Evolutionary conservation across 2,797 vertebrate species (phyloP).

Genomic region (Nothura maculosa): DNA sequence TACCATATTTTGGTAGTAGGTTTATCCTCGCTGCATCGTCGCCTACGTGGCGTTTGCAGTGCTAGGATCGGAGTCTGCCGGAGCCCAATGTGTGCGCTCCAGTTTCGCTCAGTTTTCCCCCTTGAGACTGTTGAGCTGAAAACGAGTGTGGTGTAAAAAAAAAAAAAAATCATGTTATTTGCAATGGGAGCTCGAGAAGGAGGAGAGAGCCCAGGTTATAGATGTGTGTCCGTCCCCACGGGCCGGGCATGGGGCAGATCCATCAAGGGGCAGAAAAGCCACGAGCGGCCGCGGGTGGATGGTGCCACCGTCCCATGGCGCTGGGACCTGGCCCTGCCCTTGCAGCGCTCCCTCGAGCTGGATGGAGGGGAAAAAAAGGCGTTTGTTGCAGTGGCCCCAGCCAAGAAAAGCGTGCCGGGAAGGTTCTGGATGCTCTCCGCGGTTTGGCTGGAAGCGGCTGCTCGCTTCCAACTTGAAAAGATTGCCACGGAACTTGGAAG

Average conservation of each 20-base stretch:
- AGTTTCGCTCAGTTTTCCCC: slow-evolving; percentile 59
- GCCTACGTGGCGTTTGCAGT: slow-evolving; percentile 62
- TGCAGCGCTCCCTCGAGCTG: slow-evolving; percentile 5
- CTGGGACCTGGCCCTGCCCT: neutral
- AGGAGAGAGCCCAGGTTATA: neutral
- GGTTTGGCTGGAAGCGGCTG: slow-evolving; percentile 26
- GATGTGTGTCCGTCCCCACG: rapidly evolving
- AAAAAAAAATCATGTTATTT: slow-evolving; percentile 34
- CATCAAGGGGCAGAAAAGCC: neutral
- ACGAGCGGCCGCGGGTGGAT: rapidly evolving
- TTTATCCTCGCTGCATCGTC: slow-evolving; percentile 73
- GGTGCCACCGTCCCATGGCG: neutral
- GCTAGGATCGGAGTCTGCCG: slow-evolving; percentile 65
- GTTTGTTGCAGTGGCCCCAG: slow-evolving; percentile 8
- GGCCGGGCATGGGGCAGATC: rapidly evolving
- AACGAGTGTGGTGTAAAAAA: slow-evolving; percentile 44
- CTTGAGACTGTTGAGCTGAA: slow-evolving; percentile 15
- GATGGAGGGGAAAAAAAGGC: neutral
- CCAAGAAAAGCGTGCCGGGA: slow-evolving; percentile 37
- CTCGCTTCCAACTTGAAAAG: slow-evolving; percentile 53
- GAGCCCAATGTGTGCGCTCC: neutral
- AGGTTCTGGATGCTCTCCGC: neutral
- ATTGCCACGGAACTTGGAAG: slow-evolving; percentile 51
- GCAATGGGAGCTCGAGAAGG: slow-evolving; percentile 14
- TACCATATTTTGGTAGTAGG: slow-evolving; percentile 67